Base-by-base conservation (phyloP, 2,797 vertebrate species). In the Melanotaenia trifasciata region DNA sequence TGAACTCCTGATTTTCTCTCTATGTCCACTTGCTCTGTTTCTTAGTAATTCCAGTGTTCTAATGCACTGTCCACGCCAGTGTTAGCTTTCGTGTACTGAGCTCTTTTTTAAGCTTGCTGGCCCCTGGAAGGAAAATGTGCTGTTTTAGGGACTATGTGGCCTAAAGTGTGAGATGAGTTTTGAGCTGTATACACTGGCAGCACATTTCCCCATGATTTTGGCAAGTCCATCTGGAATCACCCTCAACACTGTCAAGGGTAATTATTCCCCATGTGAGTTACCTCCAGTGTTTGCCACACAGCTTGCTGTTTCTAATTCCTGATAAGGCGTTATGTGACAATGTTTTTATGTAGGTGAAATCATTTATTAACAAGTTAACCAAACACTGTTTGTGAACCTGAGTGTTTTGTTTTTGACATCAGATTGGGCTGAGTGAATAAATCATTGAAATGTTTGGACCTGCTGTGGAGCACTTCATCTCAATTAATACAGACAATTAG, bases 401-500 rank as follows among this genome's bases (percentile, higher is more conserved):
- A 22, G 6, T 1, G 36, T 64, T 64, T 45, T 75, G 58, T 67
- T 72, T 83, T 82, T 77, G 40, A 87, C 70, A 77, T 71, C 36
- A 70, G 51, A 61, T 83, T 70, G 64, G n/a, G 10, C 69, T 61
- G 36, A 73, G 32, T 62, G 74, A 88, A 83, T 61, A 86, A 79
- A 91, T 78, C 64, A 58, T 64, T 87, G 59, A 61, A 53, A 58
- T 69, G 78, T 74, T 88, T 72, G 83, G 18, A 72, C 76, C 64
- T 68, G 65, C 76, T 73, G 71, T 43, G 68, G 47, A 56, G 67
- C 87, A 84, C 89, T 92, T 92, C 84, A 92, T 94, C 91, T 89
- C 86, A 85, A 90, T 93, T 92, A 91, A 93, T 80, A 64, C 75
- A 89, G 84, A 85, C 89, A 92, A 93, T 94, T 93, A 92, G 85